These are phyloP conservation scores for Grus americana DNA, from an alignment of 2,113 vertebrate genomes.

Conservation along the genomic window DNA sequence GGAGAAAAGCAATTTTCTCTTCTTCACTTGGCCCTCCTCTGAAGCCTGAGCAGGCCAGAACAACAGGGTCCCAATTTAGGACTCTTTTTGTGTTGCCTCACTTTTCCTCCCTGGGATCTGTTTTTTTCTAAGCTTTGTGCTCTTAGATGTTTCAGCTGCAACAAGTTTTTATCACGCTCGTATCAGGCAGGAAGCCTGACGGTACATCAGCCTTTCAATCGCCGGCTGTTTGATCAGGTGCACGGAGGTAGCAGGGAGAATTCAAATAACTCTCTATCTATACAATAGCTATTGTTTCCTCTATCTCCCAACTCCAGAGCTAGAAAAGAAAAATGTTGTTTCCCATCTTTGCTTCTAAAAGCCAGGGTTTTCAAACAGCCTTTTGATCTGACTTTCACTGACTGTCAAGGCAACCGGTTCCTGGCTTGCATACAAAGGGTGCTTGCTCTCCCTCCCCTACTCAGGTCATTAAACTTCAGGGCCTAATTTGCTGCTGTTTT, in stretches of 20 bases:
- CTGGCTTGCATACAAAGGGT: not conserved
- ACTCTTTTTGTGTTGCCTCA: not conserved
- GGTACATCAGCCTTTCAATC: slow-evolving; percentile 8
- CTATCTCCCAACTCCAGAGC: slow-evolving; percentile 13
- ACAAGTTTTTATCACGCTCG: not conserved
- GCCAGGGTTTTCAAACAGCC: slow-evolving; percentile 7
- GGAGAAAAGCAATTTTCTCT: not conserved
- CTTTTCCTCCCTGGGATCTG: not conserved
- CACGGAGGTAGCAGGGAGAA: not conserved
- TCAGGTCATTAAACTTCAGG: not conserved
- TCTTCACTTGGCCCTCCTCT: not conserved
- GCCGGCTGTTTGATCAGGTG: slow-evolving; percentile 49
- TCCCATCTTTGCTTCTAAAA: slow-evolving; percentile 26
- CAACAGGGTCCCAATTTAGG: not conserved
- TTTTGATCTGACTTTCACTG: slow-evolving; percentile 41
- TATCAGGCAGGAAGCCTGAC: slow-evolving; percentile 25
- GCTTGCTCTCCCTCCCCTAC: not conserved
- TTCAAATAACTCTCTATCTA: not conserved
- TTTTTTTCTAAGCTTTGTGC: not conserved
- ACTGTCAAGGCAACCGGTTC: not conserved
- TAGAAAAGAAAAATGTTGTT: slow-evolving; percentile 27
- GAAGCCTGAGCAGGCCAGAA: not conserved
- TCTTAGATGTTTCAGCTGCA: slow-evolving; percentile 23
- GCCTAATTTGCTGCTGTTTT: not conserved
- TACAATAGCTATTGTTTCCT: not conserved